These are phyloP conservation scores for Lynx canadensis DNA, from an alignment of 2,113 vertebrate genomes.

Conservation along the genomic window DNA sequence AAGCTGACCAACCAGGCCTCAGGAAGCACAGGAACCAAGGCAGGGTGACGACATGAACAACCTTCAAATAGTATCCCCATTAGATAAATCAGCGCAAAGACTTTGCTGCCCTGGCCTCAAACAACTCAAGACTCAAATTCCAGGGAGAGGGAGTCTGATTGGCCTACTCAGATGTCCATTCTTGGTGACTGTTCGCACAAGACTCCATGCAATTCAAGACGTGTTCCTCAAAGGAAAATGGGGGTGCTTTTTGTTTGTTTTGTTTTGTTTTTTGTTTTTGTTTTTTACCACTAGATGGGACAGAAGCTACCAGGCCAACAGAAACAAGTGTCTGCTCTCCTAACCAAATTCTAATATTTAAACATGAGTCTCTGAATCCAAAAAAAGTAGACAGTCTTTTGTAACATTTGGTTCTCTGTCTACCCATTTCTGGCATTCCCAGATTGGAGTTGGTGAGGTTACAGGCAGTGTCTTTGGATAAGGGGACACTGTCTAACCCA, in stretches of 20 bases:
- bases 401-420: not conserved
- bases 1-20: not conserved
- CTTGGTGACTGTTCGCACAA: not conserved
- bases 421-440: not conserved
- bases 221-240: not conserved
- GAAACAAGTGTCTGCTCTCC: not conserved
- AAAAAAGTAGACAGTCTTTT: not conserved
- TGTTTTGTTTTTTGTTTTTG: no score
- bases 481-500: not conserved
- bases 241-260: no score
- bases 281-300: not conserved
- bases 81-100: not conserved
- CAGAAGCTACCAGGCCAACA: not conserved
- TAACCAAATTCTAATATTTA: not conserved
- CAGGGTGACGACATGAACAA: not conserved
- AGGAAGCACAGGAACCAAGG: not conserved
- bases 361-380: not conserved
- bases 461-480: not conserved
- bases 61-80: not conserved
- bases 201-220: rapidly evolving
- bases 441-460: not conserved
- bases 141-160: not conserved
- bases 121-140: not conserved
- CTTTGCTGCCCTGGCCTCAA: not conserved
- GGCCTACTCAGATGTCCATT: not conserved